These are phyloP conservation scores for Nomada flava DNA, from an alignment of 2,888 invertebrate genomes.

Conservation along the genomic window DNA sequence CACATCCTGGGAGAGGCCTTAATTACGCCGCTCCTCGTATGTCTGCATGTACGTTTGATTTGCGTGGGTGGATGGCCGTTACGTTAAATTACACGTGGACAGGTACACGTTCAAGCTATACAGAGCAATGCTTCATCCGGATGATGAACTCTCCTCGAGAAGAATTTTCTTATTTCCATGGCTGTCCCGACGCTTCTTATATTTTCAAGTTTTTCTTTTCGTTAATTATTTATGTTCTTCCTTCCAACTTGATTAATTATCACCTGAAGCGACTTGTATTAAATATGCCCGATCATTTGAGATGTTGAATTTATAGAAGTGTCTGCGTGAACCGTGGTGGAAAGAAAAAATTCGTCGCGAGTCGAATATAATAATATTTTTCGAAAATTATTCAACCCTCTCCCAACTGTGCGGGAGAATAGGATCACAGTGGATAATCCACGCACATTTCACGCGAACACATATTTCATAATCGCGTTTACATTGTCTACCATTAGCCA, in stretches of 20 bases:
- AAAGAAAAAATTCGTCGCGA: no score
- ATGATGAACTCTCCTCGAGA: conserved; percentile 4
- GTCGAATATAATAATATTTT: no score
- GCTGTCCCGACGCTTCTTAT: no score
- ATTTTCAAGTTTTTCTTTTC: no score
- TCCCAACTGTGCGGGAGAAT: no score
- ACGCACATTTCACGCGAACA: no score
- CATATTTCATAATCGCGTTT: background rate
- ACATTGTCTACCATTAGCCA: background rate
- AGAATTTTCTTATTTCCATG: no score
- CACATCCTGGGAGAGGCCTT: conserved; percentile 60
- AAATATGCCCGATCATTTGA: no score
- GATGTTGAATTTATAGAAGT: no score
- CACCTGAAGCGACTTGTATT: no score
- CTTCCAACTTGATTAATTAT: background rate
- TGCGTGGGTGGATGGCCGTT: conserved; percentile 65
- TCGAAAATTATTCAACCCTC: background rate
- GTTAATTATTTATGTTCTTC: background rate
- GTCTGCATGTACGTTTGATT: conserved; percentile 60
- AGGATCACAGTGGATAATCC: no score
- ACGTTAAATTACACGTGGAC: conserved; percentile 74
- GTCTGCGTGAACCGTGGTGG: no score
- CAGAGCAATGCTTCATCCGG: conserved; percentile 65
- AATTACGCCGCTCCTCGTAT: conserved; percentile 59
- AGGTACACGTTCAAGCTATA: conserved; percentile 64